Evolutionary conservation across 2,113 vertebrate species (phyloP).

Genomic region (Aegotheles bennettii): DNA sequence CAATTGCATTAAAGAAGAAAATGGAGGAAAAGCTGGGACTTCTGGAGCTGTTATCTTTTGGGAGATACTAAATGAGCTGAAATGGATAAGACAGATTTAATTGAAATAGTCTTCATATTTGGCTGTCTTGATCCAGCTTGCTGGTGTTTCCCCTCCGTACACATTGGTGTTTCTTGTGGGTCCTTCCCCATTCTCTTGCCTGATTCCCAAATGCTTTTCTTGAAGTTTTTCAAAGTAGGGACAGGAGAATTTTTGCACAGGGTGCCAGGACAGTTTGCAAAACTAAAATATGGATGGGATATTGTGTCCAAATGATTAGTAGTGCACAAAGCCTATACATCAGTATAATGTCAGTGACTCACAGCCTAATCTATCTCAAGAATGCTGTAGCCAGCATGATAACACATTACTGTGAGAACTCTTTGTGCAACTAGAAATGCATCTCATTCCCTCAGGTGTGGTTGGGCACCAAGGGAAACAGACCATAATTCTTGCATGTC

Average conservation of each 20-base stretch:
- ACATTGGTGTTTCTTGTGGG: background rate
- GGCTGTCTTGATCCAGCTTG: background rate
- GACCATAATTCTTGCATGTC: background rate
- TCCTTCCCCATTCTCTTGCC: background rate
- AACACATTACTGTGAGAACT: constrained; percentile 20
- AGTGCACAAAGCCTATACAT: background rate
- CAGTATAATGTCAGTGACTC: background rate
- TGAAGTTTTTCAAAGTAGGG: background rate
- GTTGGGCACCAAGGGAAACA: background rate
- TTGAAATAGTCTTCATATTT: background rate
- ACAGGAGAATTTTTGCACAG: background rate
- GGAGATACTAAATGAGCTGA: background rate
- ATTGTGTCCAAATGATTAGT: background rate
- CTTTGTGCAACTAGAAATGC: constrained; percentile 16
- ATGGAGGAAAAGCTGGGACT: background rate
- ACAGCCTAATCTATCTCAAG: constrained; percentile 31
- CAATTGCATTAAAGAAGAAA: constrained; percentile 15
- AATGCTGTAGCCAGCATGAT: background rate
- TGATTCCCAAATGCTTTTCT: background rate
- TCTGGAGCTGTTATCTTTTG: background rate
- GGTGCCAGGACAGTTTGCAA: background rate
- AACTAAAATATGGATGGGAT: background rate
- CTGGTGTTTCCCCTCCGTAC: background rate
- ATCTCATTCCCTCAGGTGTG: background rate
- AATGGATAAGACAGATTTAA: background rate